phyloP scores from a whole-genome alignment of 2,797 vertebrate genomes.

The Eospalax fontanierii region DNA sequence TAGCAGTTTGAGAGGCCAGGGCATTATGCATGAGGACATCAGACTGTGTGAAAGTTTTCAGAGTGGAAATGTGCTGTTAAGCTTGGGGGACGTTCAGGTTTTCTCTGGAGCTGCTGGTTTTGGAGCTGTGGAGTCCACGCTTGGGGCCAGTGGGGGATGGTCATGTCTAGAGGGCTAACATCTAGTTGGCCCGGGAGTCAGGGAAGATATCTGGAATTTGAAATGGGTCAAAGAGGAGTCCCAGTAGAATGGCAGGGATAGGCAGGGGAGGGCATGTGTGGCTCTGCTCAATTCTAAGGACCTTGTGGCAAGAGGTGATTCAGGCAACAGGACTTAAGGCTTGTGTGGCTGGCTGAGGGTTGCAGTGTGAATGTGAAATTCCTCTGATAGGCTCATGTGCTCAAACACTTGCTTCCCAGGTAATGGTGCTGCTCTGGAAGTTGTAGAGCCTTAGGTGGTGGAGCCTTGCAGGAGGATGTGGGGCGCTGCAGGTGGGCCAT shows the following conservation, averaged over 20 bases:
- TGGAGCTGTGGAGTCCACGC: neutral
- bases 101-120: neutral
- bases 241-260: fast-evolving
- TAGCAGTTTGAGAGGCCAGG: neutral
- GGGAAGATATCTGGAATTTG: neutral
- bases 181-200: neutral
- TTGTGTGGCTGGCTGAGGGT: neutral
- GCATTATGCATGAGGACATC: no score
- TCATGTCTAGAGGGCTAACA: neutral
- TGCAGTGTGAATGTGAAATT: neutral
- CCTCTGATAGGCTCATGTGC: neutral
- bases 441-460: neutral
- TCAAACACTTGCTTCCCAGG: neutral
- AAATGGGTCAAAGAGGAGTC: neutral
- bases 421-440: neutral
- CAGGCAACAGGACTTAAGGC: neutral
- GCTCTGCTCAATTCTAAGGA: neutral
- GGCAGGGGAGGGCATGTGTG: fast-evolving
- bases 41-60: neutral
- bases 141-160: neutral
- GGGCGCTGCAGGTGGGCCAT: neutral
- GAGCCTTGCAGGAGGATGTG: neutral
- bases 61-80: neutral
- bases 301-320: neutral
- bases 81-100: neutral